Base-by-base conservation (phyloP, 2,888 invertebrate genomes). In the Ectemnius lituratus region DNA sequence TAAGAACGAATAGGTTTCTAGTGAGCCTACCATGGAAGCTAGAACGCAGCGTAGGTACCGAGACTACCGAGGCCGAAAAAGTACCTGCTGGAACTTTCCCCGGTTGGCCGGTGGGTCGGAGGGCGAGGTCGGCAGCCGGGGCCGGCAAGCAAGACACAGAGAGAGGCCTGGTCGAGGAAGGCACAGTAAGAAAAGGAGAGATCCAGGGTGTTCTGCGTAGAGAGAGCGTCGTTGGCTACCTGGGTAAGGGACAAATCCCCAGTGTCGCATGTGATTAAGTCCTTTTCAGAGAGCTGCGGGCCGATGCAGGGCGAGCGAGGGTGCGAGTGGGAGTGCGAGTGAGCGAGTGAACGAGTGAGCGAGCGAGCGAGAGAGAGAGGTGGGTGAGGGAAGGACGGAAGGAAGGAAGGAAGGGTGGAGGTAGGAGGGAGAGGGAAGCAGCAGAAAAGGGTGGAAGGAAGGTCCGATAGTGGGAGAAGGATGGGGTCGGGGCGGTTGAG, bases 231-330 rank as follows among this genome's bases (percentile, higher is more conserved):
- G 64, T 1, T 60, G 49, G 63, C 81, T 81, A 82, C 82, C 82
- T 82, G 79, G 77, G 64, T 37, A 72, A 76, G 77, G 80, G 76
- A 83, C 76, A 83, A 84, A 83, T 81, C 75, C 70, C 73, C 58
- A 69, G 74, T 78, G 70, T 76, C 76, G 78, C 76, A 73, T 76
- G 79, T 79, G 78, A 81, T 84, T 78, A 81, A 81, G 81, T 81
- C 77, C 80, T 79, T 82, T 82, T 81, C 75, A 80, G 71, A 73
- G 83, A 81, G 74, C 71, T 66, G 68, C 76, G 66, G 70, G 68
- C 71, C 73, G 64, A 52, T 52, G n/a, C 52, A 47, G 47, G n/a
- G 47, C n/a, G 2, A 5, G 47, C 47, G 47, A 47, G 47, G n/a
- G 47, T 14, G n/a, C 11, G 3, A 23, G 47, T 4, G 47, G 4